Conservation (phyloP, 1,140 invertebrate species). For the Drosophila melanica region DNA sequence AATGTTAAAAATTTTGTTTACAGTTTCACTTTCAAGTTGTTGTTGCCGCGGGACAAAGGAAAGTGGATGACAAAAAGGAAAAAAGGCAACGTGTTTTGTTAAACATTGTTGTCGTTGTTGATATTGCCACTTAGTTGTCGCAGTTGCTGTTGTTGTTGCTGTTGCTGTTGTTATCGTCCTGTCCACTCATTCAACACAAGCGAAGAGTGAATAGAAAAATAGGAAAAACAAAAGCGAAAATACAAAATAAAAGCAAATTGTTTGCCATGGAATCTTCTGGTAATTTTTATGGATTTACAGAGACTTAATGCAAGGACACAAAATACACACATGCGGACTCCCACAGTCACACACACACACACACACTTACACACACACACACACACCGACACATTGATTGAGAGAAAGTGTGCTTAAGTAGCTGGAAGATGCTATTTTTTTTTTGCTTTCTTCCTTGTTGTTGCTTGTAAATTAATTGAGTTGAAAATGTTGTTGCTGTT, state of each 20-base stretch:
- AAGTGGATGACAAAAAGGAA: constrained; percentile 24
- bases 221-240: constrained; percentile 13
- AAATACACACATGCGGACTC: background rate
- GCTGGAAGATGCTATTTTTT: constrained; percentile 57
- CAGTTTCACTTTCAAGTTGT: constrained; percentile 45
- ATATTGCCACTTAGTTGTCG: constrained; percentile 46
- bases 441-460: constrained; percentile 7
- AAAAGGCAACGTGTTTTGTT: constrained; percentile 35
- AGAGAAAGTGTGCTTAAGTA: constrained; percentile 62
- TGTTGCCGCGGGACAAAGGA: constrained; percentile 28
- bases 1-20: constrained; percentile 39
- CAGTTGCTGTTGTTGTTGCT: constrained; percentile 11
- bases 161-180: constrained; percentile 31
- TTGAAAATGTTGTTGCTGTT: constrained; percentile 57
- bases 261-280: constrained; percentile 57
- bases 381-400: constrained; percentile 5
- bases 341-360: background rate
- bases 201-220: constrained; percentile 31
- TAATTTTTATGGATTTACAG: constrained; percentile 76
- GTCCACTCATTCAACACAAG: constrained; percentile 35
- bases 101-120: constrained; percentile 12
- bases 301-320: constrained; percentile 41
- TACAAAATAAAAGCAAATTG: constrained; percentile 42
- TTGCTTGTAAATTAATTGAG: constrained; percentile 68
- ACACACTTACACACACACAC: constrained; percentile 17